Percentiles rank a stretch among this genome's conserved stretches.
These are phyloP conservation scores for Pedicia rivosa DNA, from an alignment of 2,888 invertebrate species.

Conservation along the genomic window DNA sequence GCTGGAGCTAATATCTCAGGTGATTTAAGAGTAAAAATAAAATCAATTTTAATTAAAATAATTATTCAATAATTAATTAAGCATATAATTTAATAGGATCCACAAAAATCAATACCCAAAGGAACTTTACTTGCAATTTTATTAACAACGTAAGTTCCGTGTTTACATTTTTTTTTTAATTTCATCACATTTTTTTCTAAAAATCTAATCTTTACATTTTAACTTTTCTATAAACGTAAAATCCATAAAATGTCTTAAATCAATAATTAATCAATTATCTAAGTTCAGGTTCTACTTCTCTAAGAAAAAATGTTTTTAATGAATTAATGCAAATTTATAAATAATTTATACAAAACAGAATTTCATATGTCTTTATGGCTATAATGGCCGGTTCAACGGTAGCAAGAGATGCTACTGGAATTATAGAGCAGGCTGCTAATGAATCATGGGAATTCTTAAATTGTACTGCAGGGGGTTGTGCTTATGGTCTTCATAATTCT, in stretches of 20 bases:
- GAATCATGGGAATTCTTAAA: constrained; percentile 36
- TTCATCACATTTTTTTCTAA: too few species aligned
- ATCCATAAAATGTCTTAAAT: too few species aligned
- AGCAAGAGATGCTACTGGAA: constrained; percentile 64
- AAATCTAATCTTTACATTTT: too few species aligned
- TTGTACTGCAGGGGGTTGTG: constrained; percentile 42
- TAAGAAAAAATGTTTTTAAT: too few species aligned
- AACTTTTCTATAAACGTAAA: too few species aligned
- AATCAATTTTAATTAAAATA: constrained; percentile 3
- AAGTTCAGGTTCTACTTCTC: too few species aligned
- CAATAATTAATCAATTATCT: too few species aligned
- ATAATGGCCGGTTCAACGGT: constrained; percentile 60
- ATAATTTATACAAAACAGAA: too few species aligned
- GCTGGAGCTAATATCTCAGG: constrained; percentile 98
- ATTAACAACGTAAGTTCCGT: too few species aligned
- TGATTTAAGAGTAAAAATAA: constrained; percentile 62
- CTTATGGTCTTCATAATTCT: constrained; percentile 31
- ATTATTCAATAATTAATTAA: constrained; percentile 5
- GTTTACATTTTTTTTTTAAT: too few species aligned
- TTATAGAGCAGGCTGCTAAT: constrained; percentile 38
- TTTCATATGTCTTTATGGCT: constrained; percentile 76
- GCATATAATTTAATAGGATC: constrained; percentile 45
- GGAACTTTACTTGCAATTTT: constrained; percentile 85
- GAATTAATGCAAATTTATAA: too few species aligned
- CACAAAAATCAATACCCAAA: constrained; percentile 75